Evolutionary conservation across 2,888 invertebrate genomes (phyloP), one percentile per base, ranked within the genome.

Genomic region (Netelia virgata): DNA sequence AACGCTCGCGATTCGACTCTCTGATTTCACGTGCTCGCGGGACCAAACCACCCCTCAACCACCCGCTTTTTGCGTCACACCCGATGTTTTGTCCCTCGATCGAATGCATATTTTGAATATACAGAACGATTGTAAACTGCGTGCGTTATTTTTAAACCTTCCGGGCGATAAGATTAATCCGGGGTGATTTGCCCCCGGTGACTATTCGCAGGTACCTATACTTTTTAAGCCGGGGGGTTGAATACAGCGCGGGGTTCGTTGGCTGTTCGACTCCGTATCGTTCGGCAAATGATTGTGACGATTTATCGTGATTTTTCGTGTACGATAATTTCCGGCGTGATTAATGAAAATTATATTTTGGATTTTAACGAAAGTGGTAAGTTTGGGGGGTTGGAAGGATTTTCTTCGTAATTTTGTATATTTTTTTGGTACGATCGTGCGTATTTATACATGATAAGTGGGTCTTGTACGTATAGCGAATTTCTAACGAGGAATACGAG

Each of bases 1-100:
- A 89, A 87, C 88, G 86, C 85, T 81, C 78, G 69, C 82, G 77
- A 78, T 82, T 72, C 78, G 82, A 87, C 82, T 83, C 59, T 76
- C 74, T 78, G 75, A 84, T 85, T 82, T 85, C 69, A 47, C 74
- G 77, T 47, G 80, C 81, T 81, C 78, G 70, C 82, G 78, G 50
- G 77, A 69, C 59, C 43, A 61, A 36, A 57, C 70, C 57, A 47
- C 43, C 0, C 69, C 10, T 8, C 50, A 16, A n/a, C 70, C n/a
- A 61, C 61, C 23, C 61, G 23, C 16, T 23, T 68, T 68, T 41
- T 53, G 20, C 47, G 11, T 53, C 72, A 53, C 18, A 18, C 20
- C n/a, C 72, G 6, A 1, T 73, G 20, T 47, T 18, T 43, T 23
- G 47, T 74, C 43, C 59, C 73, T 74, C 77, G 68, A 53, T 55